Percentiles rank a stretch among this genome's conserved stretches.
These are phyloP conservation scores for Camponotus fellah DNA, from an alignment of 2,888 invertebrate species.

Conservation along the genomic window DNA sequence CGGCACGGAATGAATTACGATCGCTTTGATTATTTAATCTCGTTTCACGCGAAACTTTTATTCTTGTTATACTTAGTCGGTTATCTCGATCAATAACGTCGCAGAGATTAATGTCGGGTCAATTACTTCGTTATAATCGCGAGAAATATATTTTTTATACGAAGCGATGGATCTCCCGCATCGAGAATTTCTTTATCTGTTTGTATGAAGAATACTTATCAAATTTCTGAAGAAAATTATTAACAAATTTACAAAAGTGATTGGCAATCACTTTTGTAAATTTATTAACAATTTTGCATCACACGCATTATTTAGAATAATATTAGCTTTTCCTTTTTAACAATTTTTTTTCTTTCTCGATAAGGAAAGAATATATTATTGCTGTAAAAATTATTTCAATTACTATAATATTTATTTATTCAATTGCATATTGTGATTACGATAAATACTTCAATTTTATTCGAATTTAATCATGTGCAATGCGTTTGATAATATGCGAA, in stretches of 20 bases:
- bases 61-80: neutral
- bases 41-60: neutral
- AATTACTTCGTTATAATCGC: neutral
- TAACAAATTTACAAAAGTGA: slow-evolving; percentile 1
- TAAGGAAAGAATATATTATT: neutral
- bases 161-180: neutral
- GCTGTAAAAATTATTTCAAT: neutral
- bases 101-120: neutral
- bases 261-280: too few species aligned
- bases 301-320: too few species aligned
- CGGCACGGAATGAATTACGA: neutral
- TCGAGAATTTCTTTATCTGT: slow-evolving; percentile 8
- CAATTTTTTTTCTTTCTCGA: neutral
- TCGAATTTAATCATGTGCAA: neutral
- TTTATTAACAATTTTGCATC: too few species aligned
- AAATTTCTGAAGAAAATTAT: slow-evolving; percentile 7
- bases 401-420: neutral
- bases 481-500: neutral
- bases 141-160: slow-evolving; percentile 2
- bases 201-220: slow-evolving; percentile 12
- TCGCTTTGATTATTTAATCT: slow-evolving; percentile 12
- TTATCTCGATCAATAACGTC: neutral
- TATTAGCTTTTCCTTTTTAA: neutral
- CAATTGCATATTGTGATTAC: neutral
- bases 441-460: neutral